Base-by-base conservation (phyloP, 1,140 invertebrate genomes). In the Temnothorax curvispinosus region DNA sequence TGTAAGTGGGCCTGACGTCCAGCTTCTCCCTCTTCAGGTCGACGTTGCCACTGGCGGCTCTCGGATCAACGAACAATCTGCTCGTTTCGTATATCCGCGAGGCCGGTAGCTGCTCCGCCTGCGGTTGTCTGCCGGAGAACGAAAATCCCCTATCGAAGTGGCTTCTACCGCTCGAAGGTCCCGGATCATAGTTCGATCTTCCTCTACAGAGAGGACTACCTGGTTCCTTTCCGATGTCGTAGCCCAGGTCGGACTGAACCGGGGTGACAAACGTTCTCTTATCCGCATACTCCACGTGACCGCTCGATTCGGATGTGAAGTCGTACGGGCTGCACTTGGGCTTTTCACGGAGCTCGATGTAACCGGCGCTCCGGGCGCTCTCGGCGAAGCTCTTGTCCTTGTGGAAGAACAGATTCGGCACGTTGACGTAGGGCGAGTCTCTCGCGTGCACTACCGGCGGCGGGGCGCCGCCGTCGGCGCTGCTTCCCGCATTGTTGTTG, bases 381-480 rank as follows among this genome's bases (percentile, higher is more conserved):
- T 95, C 94, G 11, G 89, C 87, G 80, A 94, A 95, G 27, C 87
- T 92, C 64, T 94, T 94, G 54, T 94, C 93, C 50, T 95, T 93
- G 52, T 95, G 94, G 50, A 94, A 94, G 64, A 94, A 87, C 15
- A 94, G 85, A 86, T 95, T 96, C 89, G 96, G 93, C 67, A 96
- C 90, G 74, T 96, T 96, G 65, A 96, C 96, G 87, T 95, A 95
- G 0, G 93, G 93, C 56, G 94, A 94, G 82, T 92, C 92, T 69
- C 92, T 88, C 76, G 88, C 64, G 80, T 91, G 86, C 27, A 87
- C 67, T 38, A 54, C 94, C 93, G 95, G 72, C 94, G 94, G 93
- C 9, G 21, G 9, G 67, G 41, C 47, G 4, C 56, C 21, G 7
- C 77, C 32, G 4, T 41, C 71, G 13, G 72, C 32, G 44, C 21